Conservation (phyloP, 2,113 vertebrate genomes). For the Oncorhynchus mykiss region DNA sequence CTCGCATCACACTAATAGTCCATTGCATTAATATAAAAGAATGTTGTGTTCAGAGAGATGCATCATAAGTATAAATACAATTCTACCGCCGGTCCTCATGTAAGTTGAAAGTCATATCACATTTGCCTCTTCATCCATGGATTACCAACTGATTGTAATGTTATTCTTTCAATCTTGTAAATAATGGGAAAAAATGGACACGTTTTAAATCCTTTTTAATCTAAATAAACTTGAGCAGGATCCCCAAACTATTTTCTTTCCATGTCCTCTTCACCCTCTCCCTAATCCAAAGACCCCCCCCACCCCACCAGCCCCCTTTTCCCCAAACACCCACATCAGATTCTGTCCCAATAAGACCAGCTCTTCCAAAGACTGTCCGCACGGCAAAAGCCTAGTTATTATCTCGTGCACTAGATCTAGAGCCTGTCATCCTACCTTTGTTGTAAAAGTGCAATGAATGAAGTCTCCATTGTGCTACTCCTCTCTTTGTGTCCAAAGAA, state of each 20-base stretch:
- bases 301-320: background rate
- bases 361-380: slow-evolving; percentile 80
- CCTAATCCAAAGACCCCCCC: slow-evolving; percentile 52
- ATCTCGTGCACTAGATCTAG: slow-evolving; percentile 80
- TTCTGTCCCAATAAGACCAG: slow-evolving; percentile 69
- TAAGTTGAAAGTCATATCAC: slow-evolving; percentile 37
- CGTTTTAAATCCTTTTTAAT: slow-evolving; percentile 63
- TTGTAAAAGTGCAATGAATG: slow-evolving; percentile 84
- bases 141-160: slow-evolving; percentile 35
- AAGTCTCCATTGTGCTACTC: slow-evolving; percentile 45
- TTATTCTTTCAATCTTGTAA: slow-evolving; percentile 71
- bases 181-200: slow-evolving; percentile 68
- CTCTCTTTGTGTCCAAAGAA: no score
- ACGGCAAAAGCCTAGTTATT: slow-evolving; percentile 58
- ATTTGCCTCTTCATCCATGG: slow-evolving; percentile 36
- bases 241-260: slow-evolving; percentile 34
- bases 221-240: slow-evolving; percentile 43
- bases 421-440: slow-evolving; percentile 74
- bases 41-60: slow-evolving; percentile 16
- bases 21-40: slow-evolving; percentile 36
- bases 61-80: slow-evolving; percentile 30
- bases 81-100: slow-evolving; percentile 19
- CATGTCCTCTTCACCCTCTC: background rate
- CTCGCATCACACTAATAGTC: slow-evolving; percentile 36
- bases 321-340: slow-evolving; percentile 7